These are phyloP conservation scores for Lasioglossum baleicum DNA, from an alignment of 1,140 invertebrate species.

Conservation along the genomic window DNA sequence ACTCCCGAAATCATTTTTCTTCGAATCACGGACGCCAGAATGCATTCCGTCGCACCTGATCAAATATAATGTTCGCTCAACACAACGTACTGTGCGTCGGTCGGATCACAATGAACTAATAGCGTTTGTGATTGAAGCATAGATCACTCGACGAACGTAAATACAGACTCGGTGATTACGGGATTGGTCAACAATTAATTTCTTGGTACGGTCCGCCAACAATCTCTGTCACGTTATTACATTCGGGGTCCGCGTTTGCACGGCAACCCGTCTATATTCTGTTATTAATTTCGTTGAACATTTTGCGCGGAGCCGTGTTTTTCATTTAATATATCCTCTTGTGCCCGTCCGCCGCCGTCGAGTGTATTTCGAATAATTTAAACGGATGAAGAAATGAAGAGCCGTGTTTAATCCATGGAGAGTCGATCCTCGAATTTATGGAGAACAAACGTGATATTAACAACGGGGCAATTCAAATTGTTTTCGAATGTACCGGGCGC, in stretches of 20 bases:
- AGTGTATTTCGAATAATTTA: no score
- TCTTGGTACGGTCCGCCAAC: conserved; percentile 29
- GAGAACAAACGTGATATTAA: neutral
- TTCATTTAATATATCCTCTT: neutral
- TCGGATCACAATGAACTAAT: conserved; percentile 47
- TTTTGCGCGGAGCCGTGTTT: neutral
- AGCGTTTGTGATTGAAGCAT: conserved; percentile 57
- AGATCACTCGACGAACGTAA: conserved; percentile 35
- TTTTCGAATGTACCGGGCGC: no score
- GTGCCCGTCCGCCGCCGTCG: neutral
- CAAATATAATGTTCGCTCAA: neutral
- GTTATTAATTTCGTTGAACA: neutral
- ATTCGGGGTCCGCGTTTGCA: neutral
- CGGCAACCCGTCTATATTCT: neutral
- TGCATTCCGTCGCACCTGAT: conserved; percentile 10
- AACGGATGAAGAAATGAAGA: neutral
- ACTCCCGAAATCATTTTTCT: neutral
- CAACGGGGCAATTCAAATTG: no score
- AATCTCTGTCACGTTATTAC: conserved; percentile 25
- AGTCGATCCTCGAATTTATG: neutral
- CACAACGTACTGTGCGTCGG: neutral
- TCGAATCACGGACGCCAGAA: neutral
- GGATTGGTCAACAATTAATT: conserved; percentile 61
- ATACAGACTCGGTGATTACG: conserved; percentile 41
- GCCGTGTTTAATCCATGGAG: neutral